Evolutionary conservation across 2,797 vertebrate species (phyloP).

Genomic region (Setipinna tenuifilis): DNA sequence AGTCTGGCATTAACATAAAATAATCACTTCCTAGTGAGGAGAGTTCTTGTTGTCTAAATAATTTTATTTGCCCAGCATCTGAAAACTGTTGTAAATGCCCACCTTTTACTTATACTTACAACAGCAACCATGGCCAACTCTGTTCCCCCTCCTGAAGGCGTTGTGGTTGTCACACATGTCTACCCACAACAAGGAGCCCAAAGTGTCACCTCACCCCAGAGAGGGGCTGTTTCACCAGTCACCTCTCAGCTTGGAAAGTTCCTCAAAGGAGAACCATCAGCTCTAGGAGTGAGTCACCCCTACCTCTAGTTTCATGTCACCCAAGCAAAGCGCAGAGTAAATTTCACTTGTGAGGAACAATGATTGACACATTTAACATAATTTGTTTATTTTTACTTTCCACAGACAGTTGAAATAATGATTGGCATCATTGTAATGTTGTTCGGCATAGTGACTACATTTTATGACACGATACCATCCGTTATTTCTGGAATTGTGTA

Average conservation of each 20-base stretch:
- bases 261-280: background rate
- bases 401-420: constrained; percentile 27
- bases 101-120: too few relatives aligned
- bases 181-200: background rate
- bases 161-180: background rate
- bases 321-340: too few relatives aligned
- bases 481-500: constrained; percentile 1
- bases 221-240: too few relatives aligned
- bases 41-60: too few relatives aligned
- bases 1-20: too few relatives aligned
- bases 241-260: too few relatives aligned
- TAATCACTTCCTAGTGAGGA: too few relatives aligned
- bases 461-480: background rate
- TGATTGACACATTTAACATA: background rate
- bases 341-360: background rate
- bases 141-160: background rate
- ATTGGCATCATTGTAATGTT: background rate
- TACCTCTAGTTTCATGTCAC: too few relatives aligned
- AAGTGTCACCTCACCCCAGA: background rate
- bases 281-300: background rate
- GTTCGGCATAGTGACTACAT: background rate
- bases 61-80: too few relatives aligned
- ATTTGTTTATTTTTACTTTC: background rate
- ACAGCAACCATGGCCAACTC: background rate
- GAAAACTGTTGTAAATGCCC: too few relatives aligned